A percentile compares a stretch with the other conserved stretches of the same genome.
Evolutionary conservation across 2,888 invertebrate species (phyloP).

Genomic region (Alcis repandata): DNA sequence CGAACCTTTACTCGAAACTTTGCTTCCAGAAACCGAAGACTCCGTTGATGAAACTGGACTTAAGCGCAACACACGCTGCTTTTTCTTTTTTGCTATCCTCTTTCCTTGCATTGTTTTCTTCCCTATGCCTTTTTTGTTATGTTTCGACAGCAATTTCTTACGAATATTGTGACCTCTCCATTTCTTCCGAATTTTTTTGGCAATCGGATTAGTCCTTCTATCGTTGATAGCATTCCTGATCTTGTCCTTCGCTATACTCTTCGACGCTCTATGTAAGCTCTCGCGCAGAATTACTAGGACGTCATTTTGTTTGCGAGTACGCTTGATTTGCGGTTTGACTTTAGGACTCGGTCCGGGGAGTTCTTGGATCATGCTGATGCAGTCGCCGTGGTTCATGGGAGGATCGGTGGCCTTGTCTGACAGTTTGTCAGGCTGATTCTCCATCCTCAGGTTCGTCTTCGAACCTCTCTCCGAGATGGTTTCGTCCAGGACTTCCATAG

Average conservation of each 20-base stretch:
- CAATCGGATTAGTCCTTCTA: neutral
- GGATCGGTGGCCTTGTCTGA: slow-evolving; percentile 1
- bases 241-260: slow-evolving; percentile 1
- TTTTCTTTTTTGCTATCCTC: neutral
- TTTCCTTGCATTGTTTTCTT: neutral
- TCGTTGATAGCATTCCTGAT: neutral
- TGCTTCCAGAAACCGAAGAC: too few species aligned
- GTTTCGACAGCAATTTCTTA: neutral
- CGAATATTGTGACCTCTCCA: neutral
- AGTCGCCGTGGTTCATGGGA: slow-evolving; percentile 7
- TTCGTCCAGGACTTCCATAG: slow-evolving; percentile 2
- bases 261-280: neutral
- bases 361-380: neutral
- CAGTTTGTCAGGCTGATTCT: neutral
- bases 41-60: neutral
- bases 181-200: neutral
- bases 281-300: neutral
- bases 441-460: slow-evolving; percentile 5
- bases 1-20: neutral
- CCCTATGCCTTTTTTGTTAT: neutral
- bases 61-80: neutral
- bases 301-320: neutral
- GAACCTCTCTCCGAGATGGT: neutral
- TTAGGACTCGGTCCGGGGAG: slow-evolving; percentile 5
- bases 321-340: neutral